These are phyloP conservation scores for Nymphalis c-album DNA, from an alignment of 2,888 invertebrate species.

Conservation along the genomic window DNA sequence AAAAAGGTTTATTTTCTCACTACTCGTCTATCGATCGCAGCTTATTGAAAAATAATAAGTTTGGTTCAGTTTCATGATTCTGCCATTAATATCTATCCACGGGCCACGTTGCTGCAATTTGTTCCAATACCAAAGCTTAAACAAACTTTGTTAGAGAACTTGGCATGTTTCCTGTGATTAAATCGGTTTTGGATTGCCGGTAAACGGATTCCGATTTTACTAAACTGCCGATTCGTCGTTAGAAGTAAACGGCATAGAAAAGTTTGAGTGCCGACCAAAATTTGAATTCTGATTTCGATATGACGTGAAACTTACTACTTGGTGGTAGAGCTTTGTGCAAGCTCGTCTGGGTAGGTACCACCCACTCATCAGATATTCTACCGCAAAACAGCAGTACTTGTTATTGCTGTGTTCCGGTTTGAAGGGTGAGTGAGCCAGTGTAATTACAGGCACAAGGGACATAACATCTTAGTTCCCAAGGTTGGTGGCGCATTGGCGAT, in stretches of 20 bases:
- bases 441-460: no score
- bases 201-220: constrained; percentile 60
- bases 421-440: no score
- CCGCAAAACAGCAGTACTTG: no score
- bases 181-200: constrained; percentile 78
- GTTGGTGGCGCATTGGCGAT: no score
- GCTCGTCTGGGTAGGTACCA: no score
- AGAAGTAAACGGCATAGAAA: constrained; percentile 61
- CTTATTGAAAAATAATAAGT: constrained; percentile 52
- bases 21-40: not conserved
- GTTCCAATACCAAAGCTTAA: constrained; percentile 74
- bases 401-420: no score
- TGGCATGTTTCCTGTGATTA: constrained; percentile 78
- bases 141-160: constrained; percentile 74
- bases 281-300: constrained; percentile 55
- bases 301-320: no score
- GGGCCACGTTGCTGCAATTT: constrained; percentile 75
- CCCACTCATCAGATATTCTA: no score
- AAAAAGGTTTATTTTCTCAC: not conserved
- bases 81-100: constrained; percentile 73
- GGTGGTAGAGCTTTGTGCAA: no score
- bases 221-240: constrained; percentile 75
- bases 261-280: constrained; percentile 60
- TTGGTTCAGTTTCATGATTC: constrained; percentile 61
- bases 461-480: no score